Percentiles rank a stretch among this genome's conserved stretches.
Conservation (phyloP, 2,888 invertebrate species). For the Tinea pellionella region DNA sequence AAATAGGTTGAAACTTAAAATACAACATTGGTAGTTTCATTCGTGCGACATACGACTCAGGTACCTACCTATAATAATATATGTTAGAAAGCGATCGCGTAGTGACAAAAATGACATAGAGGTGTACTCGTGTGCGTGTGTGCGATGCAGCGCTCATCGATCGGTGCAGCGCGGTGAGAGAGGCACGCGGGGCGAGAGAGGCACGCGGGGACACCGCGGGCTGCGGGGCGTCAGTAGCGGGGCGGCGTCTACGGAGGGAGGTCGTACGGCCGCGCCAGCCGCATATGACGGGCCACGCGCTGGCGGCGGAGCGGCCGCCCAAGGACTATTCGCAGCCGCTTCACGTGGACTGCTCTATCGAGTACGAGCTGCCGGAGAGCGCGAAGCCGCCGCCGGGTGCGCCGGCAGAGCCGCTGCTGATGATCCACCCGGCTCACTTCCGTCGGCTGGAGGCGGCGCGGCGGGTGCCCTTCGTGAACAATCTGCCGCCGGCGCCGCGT, state of each 20-base stretch:
- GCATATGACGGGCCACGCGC: constrained; percentile 65
- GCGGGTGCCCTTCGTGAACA: constrained; percentile 85
- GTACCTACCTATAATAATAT: too few species aligned
- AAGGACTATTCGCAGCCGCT: constrained; percentile 89
- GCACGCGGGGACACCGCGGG: constrained; percentile 93
- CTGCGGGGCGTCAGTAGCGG: constrained; percentile 91
- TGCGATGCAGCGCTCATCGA: constrained; percentile 29
- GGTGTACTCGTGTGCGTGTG: constrained; percentile 15
- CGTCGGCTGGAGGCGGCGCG: constrained; percentile 87
- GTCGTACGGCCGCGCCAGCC: constrained; percentile 85
- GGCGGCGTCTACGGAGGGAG: constrained; percentile 96
- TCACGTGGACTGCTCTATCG: constrained; percentile 92
- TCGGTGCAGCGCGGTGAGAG: constrained; percentile 86
- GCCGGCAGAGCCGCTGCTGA: constrained; percentile 84
- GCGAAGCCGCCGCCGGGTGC: constrained; percentile 88
- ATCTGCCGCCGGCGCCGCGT: constrained; percentile 69
- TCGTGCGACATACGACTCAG: too few species aligned
- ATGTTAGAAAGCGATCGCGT: too few species aligned
- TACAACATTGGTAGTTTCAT: too few species aligned
- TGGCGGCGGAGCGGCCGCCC: constrained; percentile 56
- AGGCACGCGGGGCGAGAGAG: constrained; percentile 96
- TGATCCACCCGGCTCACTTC: constrained; percentile 90
- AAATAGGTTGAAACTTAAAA: too few species aligned
- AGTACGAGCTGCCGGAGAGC: constrained; percentile 90
- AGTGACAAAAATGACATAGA: constrained; percentile 26